phyloP scores from a whole-genome alignment of 1,140 invertebrate genomes.

The Heliothis subflexa region DNA sequence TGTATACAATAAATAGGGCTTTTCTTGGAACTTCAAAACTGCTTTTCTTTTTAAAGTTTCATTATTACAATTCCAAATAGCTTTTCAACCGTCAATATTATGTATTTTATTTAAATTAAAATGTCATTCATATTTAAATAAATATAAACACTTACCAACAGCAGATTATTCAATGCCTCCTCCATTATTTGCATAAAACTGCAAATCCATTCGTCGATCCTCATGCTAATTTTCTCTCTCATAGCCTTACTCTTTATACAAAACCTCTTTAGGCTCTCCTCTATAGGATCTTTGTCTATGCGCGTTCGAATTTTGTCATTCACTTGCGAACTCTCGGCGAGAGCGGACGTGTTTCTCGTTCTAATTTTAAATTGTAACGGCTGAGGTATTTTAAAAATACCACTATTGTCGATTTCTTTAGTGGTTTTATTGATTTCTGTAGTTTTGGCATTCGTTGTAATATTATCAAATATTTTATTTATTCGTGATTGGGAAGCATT shows the following conservation, averaged over 20 bases:
- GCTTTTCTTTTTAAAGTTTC: too few relatives aligned
- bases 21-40: too few relatives aligned
- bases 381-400: neutral
- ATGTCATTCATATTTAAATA: neutral
- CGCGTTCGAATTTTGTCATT: neutral
- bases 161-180: conserved; percentile 51
- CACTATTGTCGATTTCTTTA: neutral
- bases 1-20: too few relatives aligned
- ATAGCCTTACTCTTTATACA: conserved; percentile 50
- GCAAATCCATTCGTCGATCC: conserved; percentile 64
- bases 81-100: too few relatives aligned
- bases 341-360: neutral
- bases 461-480: neutral
- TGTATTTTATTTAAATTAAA: too few relatives aligned
- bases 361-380: neutral
- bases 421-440: neutral
- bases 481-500: neutral
- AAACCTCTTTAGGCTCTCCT: conserved; percentile 56
- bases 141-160: conserved; percentile 51
- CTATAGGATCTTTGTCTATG: conserved; percentile 19
- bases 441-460: neutral
- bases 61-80: too few relatives aligned
- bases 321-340: neutral
- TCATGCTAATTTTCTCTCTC: conserved; percentile 49
- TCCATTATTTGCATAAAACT: conserved; percentile 67